Base-by-base conservation (phyloP, 2,888 invertebrate species). In the Meteorus colon region DNA sequence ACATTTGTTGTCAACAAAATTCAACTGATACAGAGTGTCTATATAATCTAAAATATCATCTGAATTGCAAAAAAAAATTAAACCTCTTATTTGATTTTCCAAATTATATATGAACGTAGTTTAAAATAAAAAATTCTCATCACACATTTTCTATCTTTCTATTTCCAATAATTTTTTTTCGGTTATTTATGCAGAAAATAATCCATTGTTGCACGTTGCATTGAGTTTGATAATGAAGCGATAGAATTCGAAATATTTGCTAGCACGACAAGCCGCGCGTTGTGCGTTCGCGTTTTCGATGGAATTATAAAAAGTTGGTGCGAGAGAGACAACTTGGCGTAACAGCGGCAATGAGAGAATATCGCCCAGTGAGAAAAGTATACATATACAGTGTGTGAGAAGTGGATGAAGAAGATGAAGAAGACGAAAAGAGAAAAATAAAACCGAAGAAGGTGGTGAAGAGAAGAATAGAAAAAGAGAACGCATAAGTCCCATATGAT, bases 191-290 rank as follows among this genome's bases (percentile, higher is more conserved):
- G 41, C 34, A 41, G 41, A 37, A 66, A 66, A 66, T 55, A 55
- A 55, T 55, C 55, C 55, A 55, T 55, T 8, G 55, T 55, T 19
- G 55, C 29, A 55, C n/a, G 69, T 31, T 34, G 31, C 51, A 41
- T 67, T 80, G 77, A 78, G 79, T 78, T 80, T 81, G 79, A 82
- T 86, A 86, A 87, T 87, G 87, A 87, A 87, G 87, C 86, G 83
- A 87, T 87, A 87, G 86, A 87, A 87, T 87, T 86, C 82, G 83
- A 87, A 84, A 86, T 85, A 87, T 87, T 82, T 81, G 80, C 82
- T 82, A 82, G 82, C 84, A 85, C 83, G 85, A 84, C 84, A 84
- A 83, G 83, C 83, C 84, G 80, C 81, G 81, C 81, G 82, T 81
- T 81, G 81, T 83, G 82, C 79, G 81, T 81, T 77, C 74, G 70